Evolutionary conservation across 2,797 vertebrate species (phyloP), one percentile per base, ranked within the genome.

Genomic region (Oryzias dopingdopingensis): DNA sequence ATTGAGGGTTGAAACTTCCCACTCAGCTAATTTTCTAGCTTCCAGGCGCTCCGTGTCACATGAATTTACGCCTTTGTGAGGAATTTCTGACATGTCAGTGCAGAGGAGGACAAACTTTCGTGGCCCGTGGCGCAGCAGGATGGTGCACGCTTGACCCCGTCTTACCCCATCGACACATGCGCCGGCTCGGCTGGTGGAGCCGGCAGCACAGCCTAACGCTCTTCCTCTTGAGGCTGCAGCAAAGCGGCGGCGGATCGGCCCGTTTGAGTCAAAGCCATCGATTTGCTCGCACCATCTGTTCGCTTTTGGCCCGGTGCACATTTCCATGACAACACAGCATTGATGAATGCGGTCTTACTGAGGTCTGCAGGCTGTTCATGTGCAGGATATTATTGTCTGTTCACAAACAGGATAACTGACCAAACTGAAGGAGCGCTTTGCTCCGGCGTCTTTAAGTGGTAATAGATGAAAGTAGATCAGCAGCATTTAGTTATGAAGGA

Each of bases 261-360:
- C 12, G 49, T 76, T 71, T 84, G 81, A 83, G 63, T 61, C 52
- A 4, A 22, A 42, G 81, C 84, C 86, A 86, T 86, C 42, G 74
- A 83, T 83, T 87, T 51, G 64, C 74, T 80, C 62, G 1, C 40
- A 81, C 89, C 87, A 89, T 90, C 89, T 90, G 89, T 64, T 87
- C 76, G 1, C 44, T 74, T 66, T 62, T 82, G 81, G 80, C 83
- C 56, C 51, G 20, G 15, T 42, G 15, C 29, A 49, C 49, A 24
- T 90, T 77, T 67, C 89, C 85, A 77, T 86, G 86, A 79, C 85
- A 78, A 89, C 86, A 2, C 40, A 0, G 29, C 68, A 67, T 81
- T 77, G 81, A 82, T 72, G 72, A 83, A 79, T 58, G 55, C 72
- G 71, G 62, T 76, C 70, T 79, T 76, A 67, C 81, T 85, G 81